Base-by-base conservation (phyloP, 2,113 vertebrate genomes). In the Colossoma macropomum region DNA sequence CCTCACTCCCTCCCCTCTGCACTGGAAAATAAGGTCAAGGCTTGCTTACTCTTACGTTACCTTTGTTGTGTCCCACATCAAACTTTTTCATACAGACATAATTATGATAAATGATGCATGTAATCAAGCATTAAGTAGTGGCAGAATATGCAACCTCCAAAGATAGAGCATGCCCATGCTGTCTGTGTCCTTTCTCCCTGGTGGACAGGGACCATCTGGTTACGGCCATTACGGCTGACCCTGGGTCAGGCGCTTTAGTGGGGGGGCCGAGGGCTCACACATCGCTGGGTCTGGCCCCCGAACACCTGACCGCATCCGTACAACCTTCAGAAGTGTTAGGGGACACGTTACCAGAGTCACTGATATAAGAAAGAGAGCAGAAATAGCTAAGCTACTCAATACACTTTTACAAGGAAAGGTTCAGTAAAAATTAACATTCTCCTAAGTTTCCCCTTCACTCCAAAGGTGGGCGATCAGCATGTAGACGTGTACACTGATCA, bases 31-130 rank as follows among this genome's bases (percentile, higher is more conserved):
- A 62, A 62, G 59, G 59, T 62, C 59, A 62, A 62, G 59, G 1
- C 25, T 62, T 91, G 91, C 93, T 92, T 93, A 92, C 91, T 92
- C 92, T 92, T 90, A 91, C 89, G 87, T 89, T 88, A 90, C 89
- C 88, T 90, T 83, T 87, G 84, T 90, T 93, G 91, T 93, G 92
- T 93, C 92, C 89, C 90, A 90, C 91, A 93, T 93, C 92, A 92
- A 92, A 92, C 91, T 93, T 94, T 93, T 94, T 92, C 93, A 94
- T 94, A 87, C 92, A 93, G 93, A 93, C 93, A 94, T 95, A 93
- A 94, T 94, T 94, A 93, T 92, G 91, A 94, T 95, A 94, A 95
- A 95, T 93, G 92, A 94, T 93, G 92, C 93, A 93, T 95, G 93
- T 94, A 94, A 95, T 94, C 91, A 92, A 84, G 88, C 88, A 94